Percentiles rank a stretch among this genome's conserved stretches.
Conservation (phyloP, 2,797 vertebrate species). For the Macropus fuliginosus region DNA sequence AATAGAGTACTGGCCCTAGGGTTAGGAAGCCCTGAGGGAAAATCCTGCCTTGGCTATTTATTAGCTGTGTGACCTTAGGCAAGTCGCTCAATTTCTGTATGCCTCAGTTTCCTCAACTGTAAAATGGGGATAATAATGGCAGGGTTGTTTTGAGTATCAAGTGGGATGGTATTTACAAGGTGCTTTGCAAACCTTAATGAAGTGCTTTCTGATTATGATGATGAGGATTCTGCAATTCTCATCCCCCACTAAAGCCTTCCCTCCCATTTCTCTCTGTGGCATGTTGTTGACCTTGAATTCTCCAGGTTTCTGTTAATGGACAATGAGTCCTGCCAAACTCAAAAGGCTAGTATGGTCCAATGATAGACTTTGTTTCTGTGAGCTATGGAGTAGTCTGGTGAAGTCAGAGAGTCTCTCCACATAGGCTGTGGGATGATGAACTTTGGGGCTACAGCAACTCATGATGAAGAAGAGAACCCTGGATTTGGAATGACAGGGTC, state of each 20-base stretch:
- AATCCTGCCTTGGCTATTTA: not conserved
- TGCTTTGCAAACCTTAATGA: not conserved
- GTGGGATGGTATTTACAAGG: not conserved
- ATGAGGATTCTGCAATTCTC: not conserved
- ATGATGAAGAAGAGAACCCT: not conserved
- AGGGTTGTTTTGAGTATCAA: not conserved
- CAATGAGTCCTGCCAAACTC: not conserved
- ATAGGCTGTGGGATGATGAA: not conserved
- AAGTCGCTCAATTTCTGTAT: not conserved
- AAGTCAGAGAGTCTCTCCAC: not conserved
- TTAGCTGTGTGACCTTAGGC: not conserved
- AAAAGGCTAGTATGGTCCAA: not conserved
- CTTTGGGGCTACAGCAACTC: not conserved
- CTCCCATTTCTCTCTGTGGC: not conserved
- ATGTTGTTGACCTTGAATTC: not conserved
- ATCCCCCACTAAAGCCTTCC: not conserved
- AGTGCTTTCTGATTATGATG: not conserved
- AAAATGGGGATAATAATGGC: not conserved
- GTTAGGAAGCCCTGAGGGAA: not conserved
- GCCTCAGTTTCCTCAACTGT: not conserved
- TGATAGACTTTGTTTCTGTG: not conserved
- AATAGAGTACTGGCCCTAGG: not conserved
- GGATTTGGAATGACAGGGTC: not conserved
- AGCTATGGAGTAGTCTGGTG: not conserved
- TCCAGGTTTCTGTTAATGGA: not conserved